These are phyloP conservation scores for Seriola dumerili DNA, from an alignment of 2,113 vertebrate genomes.

Conservation along the genomic window DNA sequence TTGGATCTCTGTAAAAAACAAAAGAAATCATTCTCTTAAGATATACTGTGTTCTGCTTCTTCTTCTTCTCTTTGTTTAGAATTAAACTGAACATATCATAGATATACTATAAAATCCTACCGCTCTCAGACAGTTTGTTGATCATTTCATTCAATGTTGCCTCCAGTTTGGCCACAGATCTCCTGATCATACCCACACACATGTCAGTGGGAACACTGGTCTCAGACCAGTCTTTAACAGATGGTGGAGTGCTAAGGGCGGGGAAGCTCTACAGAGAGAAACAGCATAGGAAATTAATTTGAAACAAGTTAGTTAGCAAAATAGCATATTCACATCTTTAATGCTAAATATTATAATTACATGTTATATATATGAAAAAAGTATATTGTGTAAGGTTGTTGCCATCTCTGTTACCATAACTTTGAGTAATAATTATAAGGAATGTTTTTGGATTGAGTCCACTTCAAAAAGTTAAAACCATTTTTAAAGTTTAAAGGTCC, in stretches of 20 bases:
- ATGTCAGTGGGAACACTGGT: constrained; percentile 80
- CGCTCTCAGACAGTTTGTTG: constrained; percentile 76
- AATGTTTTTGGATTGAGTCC: too few relatives aligned
- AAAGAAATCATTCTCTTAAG: not conserved
- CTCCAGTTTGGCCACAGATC: constrained; percentile 79
- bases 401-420: too few relatives aligned
- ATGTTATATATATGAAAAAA: too few relatives aligned
- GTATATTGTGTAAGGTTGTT: not conserved
- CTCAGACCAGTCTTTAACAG: constrained; percentile 83
- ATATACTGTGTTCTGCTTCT: not conserved
- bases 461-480: too few relatives aligned
- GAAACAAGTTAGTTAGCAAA: not conserved
- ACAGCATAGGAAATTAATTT: not conserved
- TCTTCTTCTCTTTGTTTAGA: not conserved
- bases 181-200: constrained; percentile 79
- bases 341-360: not conserved
- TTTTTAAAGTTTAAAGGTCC: too few relatives aligned
- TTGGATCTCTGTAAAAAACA: constrained; percentile 78
- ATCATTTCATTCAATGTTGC: constrained; percentile 67
- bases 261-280: constrained; percentile 80
- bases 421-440: too few relatives aligned
- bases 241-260: constrained; percentile 72
- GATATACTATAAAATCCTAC: constrained; percentile 53
- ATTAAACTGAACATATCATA: not conserved
- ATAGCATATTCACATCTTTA: not conserved